A percentile compares a stretch with the other conserved stretches of the same genome.
phyloP scores from a whole-genome alignment of 2,113 vertebrate species.

The Antechinus stuartii region DNA sequence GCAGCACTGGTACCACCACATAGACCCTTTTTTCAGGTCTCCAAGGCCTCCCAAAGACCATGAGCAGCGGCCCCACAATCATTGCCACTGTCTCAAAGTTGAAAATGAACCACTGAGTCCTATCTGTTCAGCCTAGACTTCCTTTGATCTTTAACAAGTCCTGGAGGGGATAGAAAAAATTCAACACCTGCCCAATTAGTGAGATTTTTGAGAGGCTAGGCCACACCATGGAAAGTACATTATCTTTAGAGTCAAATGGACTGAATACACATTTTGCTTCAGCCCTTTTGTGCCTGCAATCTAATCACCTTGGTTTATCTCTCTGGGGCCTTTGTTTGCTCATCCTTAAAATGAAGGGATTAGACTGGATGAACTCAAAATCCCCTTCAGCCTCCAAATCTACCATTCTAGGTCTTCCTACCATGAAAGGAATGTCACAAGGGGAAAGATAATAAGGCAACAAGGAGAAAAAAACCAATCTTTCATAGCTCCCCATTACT shows the following conservation, averaged over 20 bases:
- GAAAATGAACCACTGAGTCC: not conserved
- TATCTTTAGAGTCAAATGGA: not conserved
- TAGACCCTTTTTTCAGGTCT: not conserved
- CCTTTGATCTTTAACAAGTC: not conserved
- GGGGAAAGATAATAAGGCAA: not conserved
- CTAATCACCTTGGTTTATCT: not conserved
- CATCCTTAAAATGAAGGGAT: not conserved
- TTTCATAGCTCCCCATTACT: too few relatives aligned
- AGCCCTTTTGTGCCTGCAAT: not conserved
- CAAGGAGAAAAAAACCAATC: not conserved
- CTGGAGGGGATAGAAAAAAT: not conserved
- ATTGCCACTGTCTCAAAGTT: not conserved
- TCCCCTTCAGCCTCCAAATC: not conserved
- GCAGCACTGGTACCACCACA: not conserved
- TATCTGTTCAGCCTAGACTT: not conserved
- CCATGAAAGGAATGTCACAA: not conserved
- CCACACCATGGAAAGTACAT: not conserved
- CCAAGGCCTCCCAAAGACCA: not conserved
- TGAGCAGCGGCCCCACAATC: not conserved
- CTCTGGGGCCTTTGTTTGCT: not conserved
- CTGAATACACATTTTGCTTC: not conserved
- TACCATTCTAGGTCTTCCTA: not conserved
- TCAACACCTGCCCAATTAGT: not conserved
- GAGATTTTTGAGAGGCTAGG: not conserved
- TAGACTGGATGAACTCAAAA: not conserved